Evolutionary conservation across 1,140 invertebrate species (phyloP).

Genomic region (Drosophila grimshawi): DNA sequence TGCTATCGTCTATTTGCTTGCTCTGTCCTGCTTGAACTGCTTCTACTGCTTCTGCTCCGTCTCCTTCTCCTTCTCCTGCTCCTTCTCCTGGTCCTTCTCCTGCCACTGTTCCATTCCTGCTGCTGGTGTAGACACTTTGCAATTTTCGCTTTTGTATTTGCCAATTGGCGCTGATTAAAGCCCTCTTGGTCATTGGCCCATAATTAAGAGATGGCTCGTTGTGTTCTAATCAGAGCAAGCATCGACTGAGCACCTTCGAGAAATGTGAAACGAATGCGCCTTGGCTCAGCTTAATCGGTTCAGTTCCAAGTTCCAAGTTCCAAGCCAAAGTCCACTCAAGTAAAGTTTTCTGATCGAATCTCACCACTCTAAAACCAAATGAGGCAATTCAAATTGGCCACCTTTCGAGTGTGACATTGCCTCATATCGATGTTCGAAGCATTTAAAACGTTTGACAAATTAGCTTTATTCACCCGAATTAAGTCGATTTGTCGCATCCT

Average conservation of each 20-base stretch:
- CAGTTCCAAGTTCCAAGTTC: not conserved
- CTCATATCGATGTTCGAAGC: not conserved
- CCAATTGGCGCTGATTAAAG: constrained; percentile 79
- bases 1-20: not conserved
- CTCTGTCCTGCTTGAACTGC: not conserved
- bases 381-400: constrained; percentile 18
- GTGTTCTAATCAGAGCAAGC: constrained; percentile 57
- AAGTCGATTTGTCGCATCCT: not conserved
- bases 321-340: not conserved
- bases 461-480: too few species aligned
- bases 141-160: constrained; percentile 79
- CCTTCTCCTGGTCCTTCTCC: not conserved
- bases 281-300: not conserved
- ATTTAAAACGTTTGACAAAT: not conserved
- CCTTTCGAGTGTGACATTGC: not conserved
- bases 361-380: constrained; percentile 19
- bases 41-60: too few species aligned
- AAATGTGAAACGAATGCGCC: constrained; percentile 1
- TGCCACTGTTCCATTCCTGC: not conserved
- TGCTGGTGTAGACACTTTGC: constrained; percentile 50
- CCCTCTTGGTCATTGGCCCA: constrained; percentile 70
- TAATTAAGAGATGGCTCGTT: constrained; percentile 69
- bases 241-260: constrained; percentile 8
- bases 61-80: too few species aligned
- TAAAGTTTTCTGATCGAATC: constrained; percentile 1